Conservation (phyloP, 2,888 invertebrate species). For the Argynnis bischoffii region DNA sequence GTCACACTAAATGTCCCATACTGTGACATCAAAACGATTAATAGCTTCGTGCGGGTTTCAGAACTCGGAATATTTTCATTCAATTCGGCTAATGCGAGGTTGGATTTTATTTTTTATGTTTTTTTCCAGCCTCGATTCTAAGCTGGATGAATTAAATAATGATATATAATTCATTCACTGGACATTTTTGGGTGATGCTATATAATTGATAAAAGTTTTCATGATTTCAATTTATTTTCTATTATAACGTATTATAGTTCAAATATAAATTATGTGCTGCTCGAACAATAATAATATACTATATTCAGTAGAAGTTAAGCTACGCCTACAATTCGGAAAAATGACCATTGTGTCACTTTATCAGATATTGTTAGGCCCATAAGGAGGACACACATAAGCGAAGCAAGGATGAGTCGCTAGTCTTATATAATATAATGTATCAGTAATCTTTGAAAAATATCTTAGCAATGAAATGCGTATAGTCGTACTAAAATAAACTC, state of each 20-base stretch:
- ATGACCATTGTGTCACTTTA: no score
- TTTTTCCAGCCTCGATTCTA: constrained; percentile 49
- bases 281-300: no score
- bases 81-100: constrained; percentile 67
- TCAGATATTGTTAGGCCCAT: no score
- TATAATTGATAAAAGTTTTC: constrained; percentile 14
- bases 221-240: neutral
- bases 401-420: no score
- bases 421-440: no score
- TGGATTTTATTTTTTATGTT: constrained; percentile 60
- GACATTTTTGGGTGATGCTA: constrained; percentile 20
- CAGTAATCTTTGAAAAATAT: no score
- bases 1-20: constrained; percentile 81
- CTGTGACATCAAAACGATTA: constrained; percentile 80
- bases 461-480: neutral
- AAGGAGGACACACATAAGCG: no score
- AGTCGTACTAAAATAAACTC: constrained; percentile 16
- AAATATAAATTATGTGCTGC: no score
- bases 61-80: constrained; percentile 72
- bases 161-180: constrained; percentile 36
- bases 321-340: no score
- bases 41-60: constrained; percentile 69
- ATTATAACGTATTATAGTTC: no score
- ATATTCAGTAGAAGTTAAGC: no score
- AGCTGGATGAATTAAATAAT: constrained; percentile 42